phyloP scores from a whole-genome alignment of 2,113 vertebrate genomes.

The Tragelaphus buxtoni region DNA sequence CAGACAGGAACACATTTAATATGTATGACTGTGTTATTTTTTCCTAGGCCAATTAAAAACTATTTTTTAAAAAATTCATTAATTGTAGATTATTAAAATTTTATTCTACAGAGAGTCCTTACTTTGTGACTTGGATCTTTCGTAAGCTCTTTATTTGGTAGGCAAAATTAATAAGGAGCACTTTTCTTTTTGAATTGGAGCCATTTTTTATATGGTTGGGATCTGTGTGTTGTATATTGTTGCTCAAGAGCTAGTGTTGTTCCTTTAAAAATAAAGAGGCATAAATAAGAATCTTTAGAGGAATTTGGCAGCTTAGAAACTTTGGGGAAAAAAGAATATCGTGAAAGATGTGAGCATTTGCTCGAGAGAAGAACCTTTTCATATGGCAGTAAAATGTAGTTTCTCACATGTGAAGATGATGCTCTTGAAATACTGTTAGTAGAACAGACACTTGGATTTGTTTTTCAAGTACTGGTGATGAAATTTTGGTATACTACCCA shows the following conservation, averaged over 20 bases:
- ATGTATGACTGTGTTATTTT: slow-evolving; percentile 23
- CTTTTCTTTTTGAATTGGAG: slow-evolving; percentile 48
- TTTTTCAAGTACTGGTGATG: slow-evolving; percentile 27
- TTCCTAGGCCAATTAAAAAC: slow-evolving; percentile 28
- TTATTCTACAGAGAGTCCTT: slow-evolving; percentile 34
- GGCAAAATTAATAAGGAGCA: slow-evolving; percentile 26
- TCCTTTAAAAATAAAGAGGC: slow-evolving; percentile 44
- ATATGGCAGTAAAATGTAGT: neutral
- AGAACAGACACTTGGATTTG: slow-evolving; percentile 18
- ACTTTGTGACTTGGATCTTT: neutral
- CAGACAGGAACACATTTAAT: slow-evolving; percentile 17
- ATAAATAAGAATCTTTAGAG: slow-evolving; percentile 7
- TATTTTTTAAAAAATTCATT: slow-evolving; percentile 23
- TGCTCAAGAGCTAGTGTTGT: slow-evolving; percentile 36
- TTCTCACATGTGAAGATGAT: slow-evolving; percentile 25
- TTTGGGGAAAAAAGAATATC: neutral
- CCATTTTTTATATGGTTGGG: neutral
- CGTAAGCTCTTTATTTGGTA: slow-evolving; percentile 22
- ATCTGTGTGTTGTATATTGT: slow-evolving; percentile 9
- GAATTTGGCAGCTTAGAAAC: slow-evolving; percentile 41
- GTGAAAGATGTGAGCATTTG: slow-evolving; percentile 13
- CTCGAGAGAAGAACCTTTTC: neutral
- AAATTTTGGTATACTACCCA: slow-evolving; percentile 13
- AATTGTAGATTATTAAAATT: slow-evolving; percentile 40
- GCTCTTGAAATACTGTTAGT: neutral